Conservation (phyloP, 2,888 invertebrate genomes). For the Ichneumoninae sp. region DNA sequence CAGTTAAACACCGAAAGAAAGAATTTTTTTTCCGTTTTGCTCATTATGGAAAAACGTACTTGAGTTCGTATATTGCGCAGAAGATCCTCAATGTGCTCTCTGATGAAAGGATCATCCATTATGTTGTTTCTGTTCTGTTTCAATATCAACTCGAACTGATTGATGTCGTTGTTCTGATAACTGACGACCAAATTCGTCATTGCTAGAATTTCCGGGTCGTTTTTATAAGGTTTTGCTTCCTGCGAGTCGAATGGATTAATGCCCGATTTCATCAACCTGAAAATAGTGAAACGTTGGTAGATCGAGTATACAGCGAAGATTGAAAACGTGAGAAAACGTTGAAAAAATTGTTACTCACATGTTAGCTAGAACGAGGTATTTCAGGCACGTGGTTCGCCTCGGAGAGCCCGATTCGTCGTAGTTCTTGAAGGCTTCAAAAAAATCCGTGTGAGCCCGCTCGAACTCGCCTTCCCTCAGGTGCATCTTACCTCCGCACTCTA, state of each 20-base stretch:
- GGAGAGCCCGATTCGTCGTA: conserved; percentile 99
- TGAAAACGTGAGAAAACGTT: not conserved
- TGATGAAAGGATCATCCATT: conserved; percentile 99
- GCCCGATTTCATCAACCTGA: conserved; percentile 98
- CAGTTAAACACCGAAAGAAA: conserved; percentile 73
- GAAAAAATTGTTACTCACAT: conserved; percentile 87
- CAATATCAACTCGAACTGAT: conserved; percentile 98
- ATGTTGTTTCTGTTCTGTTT: conserved; percentile 97
- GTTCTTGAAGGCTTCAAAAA: conserved; percentile 99
- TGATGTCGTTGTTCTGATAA: conserved; percentile 99
- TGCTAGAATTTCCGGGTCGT: conserved; percentile 99
- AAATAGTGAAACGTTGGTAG: conserved; percentile 53
- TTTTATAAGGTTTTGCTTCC: conserved; percentile 99
- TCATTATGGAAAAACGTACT: conserved; percentile 66
- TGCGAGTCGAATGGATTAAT: conserved; percentile 99
- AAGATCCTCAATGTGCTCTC: conserved; percentile 99
- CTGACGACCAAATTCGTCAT: conserved; percentile 99
- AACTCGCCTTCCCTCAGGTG: conserved; percentile 99
- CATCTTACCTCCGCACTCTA: conserved; percentile 99
- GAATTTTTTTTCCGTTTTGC: not conserved
- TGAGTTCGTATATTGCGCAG: conserved; percentile 96
- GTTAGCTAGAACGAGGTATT: conserved; percentile 98
- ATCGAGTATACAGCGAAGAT: conserved; percentile 28
- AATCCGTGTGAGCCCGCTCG: conserved; percentile 99
- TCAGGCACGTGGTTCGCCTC: conserved; percentile 97